Evolutionary conservation across 2,888 invertebrate genomes (phyloP).

Genomic region (Drosophila flavopinicola): DNA sequence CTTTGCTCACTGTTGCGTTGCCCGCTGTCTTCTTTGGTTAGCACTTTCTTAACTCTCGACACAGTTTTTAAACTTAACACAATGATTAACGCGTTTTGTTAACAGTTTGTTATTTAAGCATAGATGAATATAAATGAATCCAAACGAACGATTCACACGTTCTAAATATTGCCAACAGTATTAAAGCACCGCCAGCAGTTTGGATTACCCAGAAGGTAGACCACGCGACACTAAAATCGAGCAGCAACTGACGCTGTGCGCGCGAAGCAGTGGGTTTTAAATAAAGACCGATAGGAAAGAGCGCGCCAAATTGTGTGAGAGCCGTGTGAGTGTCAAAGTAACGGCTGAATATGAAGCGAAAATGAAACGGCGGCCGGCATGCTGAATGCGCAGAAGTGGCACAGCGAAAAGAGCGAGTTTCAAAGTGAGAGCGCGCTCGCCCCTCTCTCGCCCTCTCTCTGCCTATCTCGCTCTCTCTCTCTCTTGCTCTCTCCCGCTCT

Average conservation of each 20-base stretch:
- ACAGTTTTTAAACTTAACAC: slow-evolving; percentile 15
- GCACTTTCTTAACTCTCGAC: slow-evolving; percentile 23
- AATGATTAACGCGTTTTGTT: slow-evolving; percentile 14
- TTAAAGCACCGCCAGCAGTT: slow-evolving; percentile 24
- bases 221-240: slow-evolving; percentile 28
- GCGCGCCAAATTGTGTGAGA: slow-evolving; percentile 24
- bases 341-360: slow-evolving; percentile 8
- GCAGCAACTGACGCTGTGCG: slow-evolving; percentile 20
- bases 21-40: slow-evolving; percentile 6
- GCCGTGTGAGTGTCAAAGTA: slow-evolving; percentile 1
- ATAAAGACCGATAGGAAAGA: slow-evolving; percentile 1
- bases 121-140: background rate
- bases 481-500: background rate
- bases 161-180: slow-evolving; percentile 26
- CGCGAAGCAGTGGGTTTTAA: background rate
- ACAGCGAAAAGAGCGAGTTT: background rate
- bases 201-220: slow-evolving; percentile 7
- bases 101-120: slow-evolving; percentile 12
- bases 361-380: slow-evolving; percentile 12
- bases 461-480: background rate
- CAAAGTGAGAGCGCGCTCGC: too few species aligned
- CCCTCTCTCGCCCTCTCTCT: background rate
- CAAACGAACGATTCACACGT: slow-evolving; percentile 12
- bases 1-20: slow-evolving; percentile 28
- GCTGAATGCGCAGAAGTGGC: slow-evolving; percentile 10